Evolutionary conservation across 2,113 vertebrate genomes (phyloP).

Genomic region (Zapornia atra): DNA sequence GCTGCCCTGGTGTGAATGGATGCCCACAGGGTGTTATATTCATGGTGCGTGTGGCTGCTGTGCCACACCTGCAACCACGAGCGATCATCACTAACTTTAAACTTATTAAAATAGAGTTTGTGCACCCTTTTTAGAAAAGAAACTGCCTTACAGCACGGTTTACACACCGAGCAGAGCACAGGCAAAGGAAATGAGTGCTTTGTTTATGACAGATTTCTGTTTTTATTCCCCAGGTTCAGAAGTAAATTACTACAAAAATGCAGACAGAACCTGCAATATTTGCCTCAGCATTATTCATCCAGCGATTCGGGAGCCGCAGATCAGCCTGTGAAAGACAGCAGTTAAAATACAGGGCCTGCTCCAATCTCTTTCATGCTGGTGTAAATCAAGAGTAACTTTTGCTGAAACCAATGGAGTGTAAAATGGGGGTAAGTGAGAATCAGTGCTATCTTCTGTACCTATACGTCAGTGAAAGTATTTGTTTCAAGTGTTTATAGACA

Average conservation of each 20-base stretch:
- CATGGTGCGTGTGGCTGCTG: rapidly evolving
- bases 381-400: conserved; percentile 56
- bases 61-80: background rate
- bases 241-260: conserved; percentile 53
- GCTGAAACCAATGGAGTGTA: conserved; percentile 2
- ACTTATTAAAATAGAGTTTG: rapidly evolving
- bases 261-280: conserved; percentile 15
- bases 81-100: background rate
- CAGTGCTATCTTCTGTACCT: conserved; percentile 1
- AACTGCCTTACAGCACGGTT: background rate
- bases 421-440: conserved; percentile 52
- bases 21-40: rapidly evolving
- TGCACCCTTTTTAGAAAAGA: background rate
- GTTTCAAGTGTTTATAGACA: conserved; percentile 19
- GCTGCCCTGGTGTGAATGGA: background rate
- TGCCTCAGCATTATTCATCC: conserved; percentile 36
- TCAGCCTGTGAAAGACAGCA: conserved; percentile 1
- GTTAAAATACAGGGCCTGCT: conserved; percentile 23
- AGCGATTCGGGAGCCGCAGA: background rate
- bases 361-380: background rate
- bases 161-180: background rate
- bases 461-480: conserved; percentile 3
- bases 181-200: background rate
- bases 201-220: conserved; percentile 44
- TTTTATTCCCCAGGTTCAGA: conserved; percentile 56